Evolutionary conservation across 2,797 vertebrate genomes (phyloP), one percentile per base, ranked within the genome.

Genomic region (Xenentodon cancila): DNA sequence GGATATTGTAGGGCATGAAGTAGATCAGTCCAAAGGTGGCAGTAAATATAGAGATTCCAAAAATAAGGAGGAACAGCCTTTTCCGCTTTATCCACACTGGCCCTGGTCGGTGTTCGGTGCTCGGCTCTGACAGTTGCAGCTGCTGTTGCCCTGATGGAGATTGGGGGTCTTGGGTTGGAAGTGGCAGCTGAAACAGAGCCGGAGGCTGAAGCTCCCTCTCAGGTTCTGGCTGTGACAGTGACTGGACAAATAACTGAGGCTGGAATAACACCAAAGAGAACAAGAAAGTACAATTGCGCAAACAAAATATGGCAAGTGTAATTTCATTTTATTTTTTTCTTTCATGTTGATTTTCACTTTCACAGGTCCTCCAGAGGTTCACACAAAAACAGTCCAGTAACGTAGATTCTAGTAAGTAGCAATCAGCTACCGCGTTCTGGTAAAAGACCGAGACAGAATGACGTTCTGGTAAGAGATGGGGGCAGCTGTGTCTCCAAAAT

Each of bases 21-120:
- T 79, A 81, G 20, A 83, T 20, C 7, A 92, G 48, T 46, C 90
- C 90, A 42, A 89, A 43, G 30, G 80, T 25, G 47, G 72, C 62
- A 42, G 66, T 73, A 52, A 81, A 79, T 37, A 89, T 64, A n/a
- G 54, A 84, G 40, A 81, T 59, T 8, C 68, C 80, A 27, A 80
- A 27, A 21, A 92, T 49, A 37, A 89, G 27, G 44, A 81, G 40
- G 5, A 92, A 61, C 34, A 82, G 68, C 68, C 59, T 71, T 30
- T 20, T 19, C 25, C 45, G 45, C 42, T 76, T 84, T 25, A 55
- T 66, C 77, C 79, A 84, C 21, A 9, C 22, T 9, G 81, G 51
- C 22, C 80, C 78, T 20, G 65, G 25, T 56, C 64, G 80, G 30
- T 53, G 54, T 53, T 76, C 57, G 0, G 49, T 27, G 61, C 52